Conservation (phyloP, 2,797 vertebrate species). For the Meriones psammophilus region DNA sequence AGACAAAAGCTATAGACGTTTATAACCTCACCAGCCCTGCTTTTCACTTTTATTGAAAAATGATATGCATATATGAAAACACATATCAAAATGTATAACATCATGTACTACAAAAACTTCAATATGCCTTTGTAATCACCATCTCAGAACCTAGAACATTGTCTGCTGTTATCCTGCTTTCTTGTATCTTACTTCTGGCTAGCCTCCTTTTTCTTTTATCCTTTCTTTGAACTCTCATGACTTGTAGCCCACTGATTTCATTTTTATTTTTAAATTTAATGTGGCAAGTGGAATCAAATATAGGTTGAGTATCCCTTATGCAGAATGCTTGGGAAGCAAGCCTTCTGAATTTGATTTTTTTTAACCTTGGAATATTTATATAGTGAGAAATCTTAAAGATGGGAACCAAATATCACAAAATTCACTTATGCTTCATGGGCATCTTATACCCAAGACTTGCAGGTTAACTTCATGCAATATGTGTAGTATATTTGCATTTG, state of each 20-base stretch:
- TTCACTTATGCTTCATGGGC: neutral
- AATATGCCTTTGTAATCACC: neutral
- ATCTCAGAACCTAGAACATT: neutral
- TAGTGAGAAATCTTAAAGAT: constrained; percentile 8
- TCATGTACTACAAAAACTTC: neutral
- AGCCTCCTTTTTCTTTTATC: neutral
- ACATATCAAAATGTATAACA: neutral
- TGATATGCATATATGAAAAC: neutral
- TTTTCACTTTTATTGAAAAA: constrained; percentile 22
- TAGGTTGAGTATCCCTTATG: neutral
- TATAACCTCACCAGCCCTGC: neutral
- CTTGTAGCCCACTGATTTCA: neutral
- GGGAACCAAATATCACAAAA: neutral
- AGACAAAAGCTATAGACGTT: neutral
- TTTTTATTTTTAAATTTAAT: constrained; percentile 37
- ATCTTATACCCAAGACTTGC: no score
- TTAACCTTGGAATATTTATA: neutral
- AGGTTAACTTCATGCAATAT: neutral
- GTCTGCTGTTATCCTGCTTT: neutral
- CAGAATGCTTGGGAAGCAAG: neutral
- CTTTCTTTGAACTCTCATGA: neutral
- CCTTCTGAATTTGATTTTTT: neutral
- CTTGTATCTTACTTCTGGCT: neutral
- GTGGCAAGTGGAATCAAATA: neutral
- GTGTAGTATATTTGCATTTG: neutral